Evolutionary conservation across 2,797 vertebrate species (phyloP).

Genomic region (Caiman crocodilus): DNA sequence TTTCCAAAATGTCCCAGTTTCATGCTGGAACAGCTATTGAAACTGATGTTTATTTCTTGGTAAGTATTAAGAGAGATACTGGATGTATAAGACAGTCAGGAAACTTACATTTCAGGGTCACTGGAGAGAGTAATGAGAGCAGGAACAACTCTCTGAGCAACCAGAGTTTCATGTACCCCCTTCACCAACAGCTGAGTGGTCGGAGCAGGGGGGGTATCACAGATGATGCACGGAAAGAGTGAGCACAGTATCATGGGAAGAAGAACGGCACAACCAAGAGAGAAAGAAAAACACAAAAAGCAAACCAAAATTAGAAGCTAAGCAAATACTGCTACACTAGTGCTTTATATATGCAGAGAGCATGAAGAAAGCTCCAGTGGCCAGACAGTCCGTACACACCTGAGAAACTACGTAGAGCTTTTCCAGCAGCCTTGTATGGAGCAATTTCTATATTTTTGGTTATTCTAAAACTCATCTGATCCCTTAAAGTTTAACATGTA

Average conservation of each 20-base stretch:
- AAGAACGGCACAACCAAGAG: constrained; percentile 84
- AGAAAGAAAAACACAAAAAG: constrained; percentile 88
- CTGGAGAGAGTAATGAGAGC: constrained; percentile 99
- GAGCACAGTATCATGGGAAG: constrained; percentile 89
- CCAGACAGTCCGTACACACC: constrained; percentile 53
- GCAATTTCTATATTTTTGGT: background rate
- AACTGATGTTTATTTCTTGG: constrained; percentile 84
- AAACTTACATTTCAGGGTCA: constrained; percentile 99
- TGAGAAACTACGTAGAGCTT: background rate
- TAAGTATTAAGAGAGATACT: constrained; percentile 83
- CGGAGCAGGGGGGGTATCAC: constrained; percentile 93
- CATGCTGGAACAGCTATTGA: background rate
- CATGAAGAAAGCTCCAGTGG: constrained; percentile 70
- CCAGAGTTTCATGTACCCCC: constrained; percentile 99
- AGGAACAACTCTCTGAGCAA: constrained; percentile 99
- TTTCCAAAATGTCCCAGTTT: background rate
- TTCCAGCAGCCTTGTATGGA: background rate
- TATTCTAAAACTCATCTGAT: background rate
- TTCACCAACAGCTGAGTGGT: constrained; percentile 99
- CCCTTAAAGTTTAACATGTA: background rate
- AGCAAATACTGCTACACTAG: constrained; percentile 84
- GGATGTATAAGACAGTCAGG: constrained; percentile 83
- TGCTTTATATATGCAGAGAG: constrained; percentile 80
- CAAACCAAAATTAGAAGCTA: constrained; percentile 92
- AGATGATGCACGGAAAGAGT: constrained; percentile 92